Percentiles rank a stretch among this genome's conserved stretches.
Conservation (phyloP, 2,113 vertebrate genomes). For the Cichladusa arquata region DNA sequence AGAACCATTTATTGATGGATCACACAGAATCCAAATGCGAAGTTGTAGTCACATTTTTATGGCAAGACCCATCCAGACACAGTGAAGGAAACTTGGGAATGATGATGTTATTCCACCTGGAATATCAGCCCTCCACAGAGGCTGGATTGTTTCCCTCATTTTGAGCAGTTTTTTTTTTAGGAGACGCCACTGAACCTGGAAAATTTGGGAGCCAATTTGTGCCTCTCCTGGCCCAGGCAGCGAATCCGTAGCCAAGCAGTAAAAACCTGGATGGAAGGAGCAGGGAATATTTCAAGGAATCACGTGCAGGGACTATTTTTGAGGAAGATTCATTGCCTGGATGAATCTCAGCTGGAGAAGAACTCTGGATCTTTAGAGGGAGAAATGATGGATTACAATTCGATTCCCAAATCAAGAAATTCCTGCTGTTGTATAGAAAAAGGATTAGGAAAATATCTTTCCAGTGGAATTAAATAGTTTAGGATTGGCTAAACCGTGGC, state of each 20-base stretch:
- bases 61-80: background rate
- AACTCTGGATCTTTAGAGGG: background rate
- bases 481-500: background rate
- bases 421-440: background rate
- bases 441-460: background rate
- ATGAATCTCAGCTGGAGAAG: background rate
- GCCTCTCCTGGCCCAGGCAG: background rate
- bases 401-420: background rate
- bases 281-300: background rate
- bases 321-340: slow-evolving; percentile 26
- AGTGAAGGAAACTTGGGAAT: background rate
- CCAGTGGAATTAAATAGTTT: background rate
- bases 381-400: background rate
- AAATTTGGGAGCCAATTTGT: background rate
- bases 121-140: background rate
- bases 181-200: background rate
- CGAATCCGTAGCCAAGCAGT: background rate
- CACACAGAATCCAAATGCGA: rapidly evolving
- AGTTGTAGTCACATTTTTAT: background rate
- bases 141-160: background rate
- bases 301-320: background rate
- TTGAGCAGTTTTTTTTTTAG: background rate
- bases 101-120: background rate
- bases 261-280: slow-evolving; percentile 10
- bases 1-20: background rate